Evolutionary conservation across 2,888 invertebrate species (phyloP).

Genomic region (Apodemia zela): DNA sequence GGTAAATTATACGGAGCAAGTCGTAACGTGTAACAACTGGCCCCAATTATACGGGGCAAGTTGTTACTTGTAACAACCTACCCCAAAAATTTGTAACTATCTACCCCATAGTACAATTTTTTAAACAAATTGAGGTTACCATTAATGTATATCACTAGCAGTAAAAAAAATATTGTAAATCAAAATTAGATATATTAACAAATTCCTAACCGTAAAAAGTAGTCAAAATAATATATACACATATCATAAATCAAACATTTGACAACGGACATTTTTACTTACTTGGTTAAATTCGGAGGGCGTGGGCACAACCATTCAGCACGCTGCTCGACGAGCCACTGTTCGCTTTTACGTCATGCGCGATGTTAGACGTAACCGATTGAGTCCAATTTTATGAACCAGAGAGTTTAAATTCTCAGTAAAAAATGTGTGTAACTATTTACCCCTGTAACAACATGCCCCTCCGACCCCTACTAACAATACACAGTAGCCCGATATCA

Average conservation of each 20-base stretch:
- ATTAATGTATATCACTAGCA: no score
- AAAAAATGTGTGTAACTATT: neutral
- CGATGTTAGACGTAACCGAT: neutral
- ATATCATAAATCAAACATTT: neutral
- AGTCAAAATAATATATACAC: neutral
- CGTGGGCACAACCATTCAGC: neutral
- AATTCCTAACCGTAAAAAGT: no score
- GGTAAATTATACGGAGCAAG: no score
- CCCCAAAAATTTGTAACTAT: no score
- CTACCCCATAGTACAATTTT: neutral
- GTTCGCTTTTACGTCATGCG: neutral
- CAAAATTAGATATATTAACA: no score
- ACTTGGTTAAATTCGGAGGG: neutral
- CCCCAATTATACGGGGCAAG: no score
- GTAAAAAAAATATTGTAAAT: no score
- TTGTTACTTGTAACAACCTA: no score
- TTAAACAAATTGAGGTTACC: neutral
- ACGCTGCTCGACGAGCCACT: neutral
- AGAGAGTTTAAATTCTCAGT: neutral
- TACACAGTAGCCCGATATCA: no score
- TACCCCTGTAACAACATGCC: no score
- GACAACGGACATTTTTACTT: neutral
- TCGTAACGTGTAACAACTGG: no score
- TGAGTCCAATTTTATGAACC: neutral
- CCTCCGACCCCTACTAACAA: neutral